phyloP scores from a whole-genome alignment of 1,140 invertebrate genomes.

The Drosophila pectinifera region DNA sequence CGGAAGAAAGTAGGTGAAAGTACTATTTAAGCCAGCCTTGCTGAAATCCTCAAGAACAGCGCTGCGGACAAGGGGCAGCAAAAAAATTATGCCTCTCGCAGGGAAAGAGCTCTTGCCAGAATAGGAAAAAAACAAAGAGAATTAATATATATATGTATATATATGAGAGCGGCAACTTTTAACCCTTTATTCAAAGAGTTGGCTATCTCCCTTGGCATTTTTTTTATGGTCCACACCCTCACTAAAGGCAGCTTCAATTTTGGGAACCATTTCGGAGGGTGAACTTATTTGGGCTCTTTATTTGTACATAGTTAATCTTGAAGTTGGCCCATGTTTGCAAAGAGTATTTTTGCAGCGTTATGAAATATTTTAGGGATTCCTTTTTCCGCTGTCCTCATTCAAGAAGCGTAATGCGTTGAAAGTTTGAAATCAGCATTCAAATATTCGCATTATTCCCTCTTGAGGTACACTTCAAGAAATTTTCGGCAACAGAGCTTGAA shows the following conservation, averaged over 20 bases:
- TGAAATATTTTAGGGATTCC: conserved; percentile 1
- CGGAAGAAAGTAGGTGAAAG: conserved; percentile 67
- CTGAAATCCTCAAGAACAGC: conserved; percentile 50
- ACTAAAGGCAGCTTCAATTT: conserved; percentile 17
- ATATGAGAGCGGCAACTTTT: conserved; percentile 60
- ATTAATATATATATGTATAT: conserved; percentile 5
- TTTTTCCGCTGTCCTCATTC: conserved; percentile 26
- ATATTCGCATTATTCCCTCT: conserved; percentile 28
- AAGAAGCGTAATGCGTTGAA: conserved; percentile 53
- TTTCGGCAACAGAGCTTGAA: neutral
- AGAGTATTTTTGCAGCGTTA: conserved; percentile 17
- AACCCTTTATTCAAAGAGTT: conserved; percentile 68
- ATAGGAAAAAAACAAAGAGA: conserved; percentile 24
- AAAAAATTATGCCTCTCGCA: conserved; percentile 31
- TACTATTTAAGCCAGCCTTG: conserved; percentile 73
- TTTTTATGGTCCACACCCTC: conserved; percentile 20
- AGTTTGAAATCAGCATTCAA: conserved; percentile 67
- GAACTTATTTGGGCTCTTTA: conserved; percentile 1
- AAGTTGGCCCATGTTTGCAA: conserved; percentile 3
- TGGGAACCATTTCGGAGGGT: conserved; percentile 4
- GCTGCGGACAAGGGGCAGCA: neutral
- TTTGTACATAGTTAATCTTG: conserved; percentile 3
- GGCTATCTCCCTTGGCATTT: conserved; percentile 35
- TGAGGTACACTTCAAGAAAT: neutral
- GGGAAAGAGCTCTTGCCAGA: conserved; percentile 31